Conservation (phyloP, 2,888 invertebrate genomes). For the Cistogaster globosa region DNA sequence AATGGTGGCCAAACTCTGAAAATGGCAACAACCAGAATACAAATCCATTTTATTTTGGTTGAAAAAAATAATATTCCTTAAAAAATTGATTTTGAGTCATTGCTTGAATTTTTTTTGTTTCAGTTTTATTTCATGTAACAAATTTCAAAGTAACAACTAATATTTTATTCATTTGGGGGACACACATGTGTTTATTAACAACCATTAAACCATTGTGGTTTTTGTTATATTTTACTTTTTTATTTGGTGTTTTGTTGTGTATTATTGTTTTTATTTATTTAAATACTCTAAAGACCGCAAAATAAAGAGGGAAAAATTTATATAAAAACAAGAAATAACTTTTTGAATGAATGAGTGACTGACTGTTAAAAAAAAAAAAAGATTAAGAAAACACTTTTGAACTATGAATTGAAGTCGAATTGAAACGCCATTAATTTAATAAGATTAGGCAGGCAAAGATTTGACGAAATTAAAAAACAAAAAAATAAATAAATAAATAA, state of each 20-base stretch:
- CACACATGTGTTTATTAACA: constrained; percentile 68
- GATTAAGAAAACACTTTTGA: constrained; percentile 20
- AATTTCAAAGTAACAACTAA: constrained; percentile 40
- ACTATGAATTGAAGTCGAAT: constrained; percentile 15
- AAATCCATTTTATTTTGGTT: constrained; percentile 58
- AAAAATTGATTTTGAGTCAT: constrained; percentile 63
- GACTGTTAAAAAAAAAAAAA: constrained; percentile 27
- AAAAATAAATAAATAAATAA: too few relatives aligned
- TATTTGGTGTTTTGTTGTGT: constrained; percentile 11
- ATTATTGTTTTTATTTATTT: constrained; percentile 21
- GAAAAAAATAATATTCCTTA: constrained; percentile 26
- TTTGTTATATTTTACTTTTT: constrained; percentile 44
- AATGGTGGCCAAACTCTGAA: constrained; percentile 62
- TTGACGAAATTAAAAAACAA: too few relatives aligned
- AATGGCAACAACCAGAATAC: constrained; percentile 52
- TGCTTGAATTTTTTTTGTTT: constrained; percentile 22
- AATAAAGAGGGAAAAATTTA: constrained; percentile 12
- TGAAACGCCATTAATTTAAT: not conserved
- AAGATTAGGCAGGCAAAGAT: too few relatives aligned
- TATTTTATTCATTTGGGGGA: constrained; percentile 63
- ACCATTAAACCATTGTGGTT: constrained; percentile 65
- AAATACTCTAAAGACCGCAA: constrained; percentile 60
- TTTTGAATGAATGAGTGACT: constrained; percentile 49
- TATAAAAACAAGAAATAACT: constrained; percentile 13
- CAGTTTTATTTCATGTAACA: constrained; percentile 30